Conservation (phyloP, 2,113 vertebrate genomes). For the Pyxicephalus adspersus region DNA sequence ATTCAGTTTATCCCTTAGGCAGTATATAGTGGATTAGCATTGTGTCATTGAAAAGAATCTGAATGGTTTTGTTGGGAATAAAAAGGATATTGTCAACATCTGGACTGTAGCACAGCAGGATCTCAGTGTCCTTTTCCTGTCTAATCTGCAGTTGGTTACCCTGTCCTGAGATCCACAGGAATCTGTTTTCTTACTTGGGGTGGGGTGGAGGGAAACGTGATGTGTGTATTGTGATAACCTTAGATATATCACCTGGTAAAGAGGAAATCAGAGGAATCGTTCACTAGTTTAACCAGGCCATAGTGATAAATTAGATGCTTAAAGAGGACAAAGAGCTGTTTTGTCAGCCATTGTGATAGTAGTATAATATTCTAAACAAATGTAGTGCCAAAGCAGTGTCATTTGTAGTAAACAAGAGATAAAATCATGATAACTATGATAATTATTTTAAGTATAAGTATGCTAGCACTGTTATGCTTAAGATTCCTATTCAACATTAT, state of each 20-base stretch:
- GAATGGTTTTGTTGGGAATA: not conserved
- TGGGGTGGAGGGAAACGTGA: not conserved
- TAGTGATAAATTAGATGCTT: not conserved
- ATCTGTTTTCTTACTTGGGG: slow-evolving; percentile 1
- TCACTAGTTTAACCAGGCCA: not conserved
- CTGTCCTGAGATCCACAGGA: slow-evolving; percentile 1
- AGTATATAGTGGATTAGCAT: not conserved
- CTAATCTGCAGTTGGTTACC: slow-evolving; percentile 6
- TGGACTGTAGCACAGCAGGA: slow-evolving; percentile 44
- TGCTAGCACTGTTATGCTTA: no score
- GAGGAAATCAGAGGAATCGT: not conserved
- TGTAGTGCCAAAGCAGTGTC: no score
- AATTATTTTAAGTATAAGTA: no score
- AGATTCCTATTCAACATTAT: no score
- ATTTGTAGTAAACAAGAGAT: no score
- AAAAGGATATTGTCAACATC: slow-evolving; percentile 45
- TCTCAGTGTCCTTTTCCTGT: slow-evolving; percentile 20
- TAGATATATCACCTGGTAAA: slow-evolving; percentile 1
- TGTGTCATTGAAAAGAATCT: slow-evolving; percentile 10
- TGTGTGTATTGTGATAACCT: slow-evolving; percentile 28
- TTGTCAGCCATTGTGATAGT: no score
- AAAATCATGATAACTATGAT: no score
- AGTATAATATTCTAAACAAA: no score
- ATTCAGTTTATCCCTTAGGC: not conserved
- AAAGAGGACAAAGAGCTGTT: no score